These are phyloP conservation scores for Amorpha juglandis DNA, from an alignment of 2,888 invertebrate genomes.

Conservation along the genomic window DNA sequence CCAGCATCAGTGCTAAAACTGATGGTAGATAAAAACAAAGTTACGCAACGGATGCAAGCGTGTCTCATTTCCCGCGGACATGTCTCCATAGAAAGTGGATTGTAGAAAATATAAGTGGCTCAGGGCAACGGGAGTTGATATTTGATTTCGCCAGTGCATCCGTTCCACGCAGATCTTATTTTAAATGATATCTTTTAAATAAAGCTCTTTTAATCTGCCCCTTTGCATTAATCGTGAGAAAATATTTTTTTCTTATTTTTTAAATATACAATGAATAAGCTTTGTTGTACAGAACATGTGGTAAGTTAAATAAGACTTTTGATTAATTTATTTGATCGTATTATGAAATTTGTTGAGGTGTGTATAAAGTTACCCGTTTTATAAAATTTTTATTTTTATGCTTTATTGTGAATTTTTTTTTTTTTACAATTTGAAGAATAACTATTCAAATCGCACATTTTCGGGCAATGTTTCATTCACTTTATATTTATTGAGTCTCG, in stretches of 20 bases:
- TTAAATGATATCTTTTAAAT: conserved; percentile 39
- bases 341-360: too few relatives aligned
- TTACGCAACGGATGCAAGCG: conserved; percentile 55
- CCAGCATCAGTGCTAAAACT: neutral
- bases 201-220: neutral
- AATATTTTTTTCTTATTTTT: neutral
- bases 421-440: too few relatives aligned
- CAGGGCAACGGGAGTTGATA: conserved; percentile 50
- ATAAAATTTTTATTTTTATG: too few relatives aligned
- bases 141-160: conserved; percentile 45
- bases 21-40: conserved; percentile 9
- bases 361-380: too few relatives aligned
- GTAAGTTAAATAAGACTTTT: too few relatives aligned
- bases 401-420: too few relatives aligned
- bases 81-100: conserved; percentile 58
- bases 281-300: too few relatives aligned
- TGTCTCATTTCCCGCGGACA: conserved; percentile 54
- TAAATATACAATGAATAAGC: neutral
- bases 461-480: too few relatives aligned
- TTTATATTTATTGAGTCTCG: neutral
- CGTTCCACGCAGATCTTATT: conserved; percentile 38
- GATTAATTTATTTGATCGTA: too few relatives aligned
- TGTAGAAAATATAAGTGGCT: conserved; percentile 38
- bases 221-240: conserved; percentile 1
- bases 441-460: too few relatives aligned